A percentile compares a stretch with the other conserved stretches of the same genome.
Conservation (phyloP, 2,113 vertebrate species). For the Cryptoleucopteryx plumbea region DNA sequence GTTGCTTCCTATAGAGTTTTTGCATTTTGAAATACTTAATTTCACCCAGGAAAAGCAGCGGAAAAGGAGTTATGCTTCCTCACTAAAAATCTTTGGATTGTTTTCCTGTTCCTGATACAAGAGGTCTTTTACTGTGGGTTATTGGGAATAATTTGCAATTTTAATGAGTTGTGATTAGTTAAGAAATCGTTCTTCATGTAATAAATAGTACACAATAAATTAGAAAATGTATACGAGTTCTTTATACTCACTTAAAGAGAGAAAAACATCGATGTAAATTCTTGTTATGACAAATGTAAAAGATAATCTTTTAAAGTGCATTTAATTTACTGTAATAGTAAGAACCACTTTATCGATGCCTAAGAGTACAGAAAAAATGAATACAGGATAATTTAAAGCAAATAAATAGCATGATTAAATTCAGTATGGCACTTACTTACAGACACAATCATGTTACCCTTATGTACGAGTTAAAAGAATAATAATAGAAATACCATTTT, state of each 20-base stretch:
- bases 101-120: not conserved
- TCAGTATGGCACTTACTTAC: slow-evolving; percentile 59
- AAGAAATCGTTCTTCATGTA: slow-evolving; percentile 44
- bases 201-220: slow-evolving; percentile 72
- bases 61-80: slow-evolving; percentile 37
- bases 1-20: not conserved
- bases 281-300: slow-evolving; percentile 73
- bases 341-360: slow-evolving; percentile 56
- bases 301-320: slow-evolving; percentile 70
- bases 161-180: slow-evolving; percentile 74
- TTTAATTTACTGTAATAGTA: slow-evolving; percentile 69
- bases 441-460: slow-evolving; percentile 57
- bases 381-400: slow-evolving; percentile 68
- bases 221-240: slow-evolving; percentile 66
- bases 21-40: not conserved
- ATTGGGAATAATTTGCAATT: slow-evolving; percentile 64
- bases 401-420: slow-evolving; percentile 72
- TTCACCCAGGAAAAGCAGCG: slow-evolving; percentile 15
- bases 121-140: slow-evolving; percentile 54
- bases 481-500: slow-evolving; percentile 59
- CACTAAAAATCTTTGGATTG: slow-evolving; percentile 11
- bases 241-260: slow-evolving; percentile 67
- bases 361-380: slow-evolving; percentile 59
- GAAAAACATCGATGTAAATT: slow-evolving; percentile 63
- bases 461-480: slow-evolving; percentile 43